These are phyloP conservation scores for Sinocyclocheilus anshuiensis DNA, from an alignment of 2,113 vertebrate species.

Conservation along the genomic window DNA sequence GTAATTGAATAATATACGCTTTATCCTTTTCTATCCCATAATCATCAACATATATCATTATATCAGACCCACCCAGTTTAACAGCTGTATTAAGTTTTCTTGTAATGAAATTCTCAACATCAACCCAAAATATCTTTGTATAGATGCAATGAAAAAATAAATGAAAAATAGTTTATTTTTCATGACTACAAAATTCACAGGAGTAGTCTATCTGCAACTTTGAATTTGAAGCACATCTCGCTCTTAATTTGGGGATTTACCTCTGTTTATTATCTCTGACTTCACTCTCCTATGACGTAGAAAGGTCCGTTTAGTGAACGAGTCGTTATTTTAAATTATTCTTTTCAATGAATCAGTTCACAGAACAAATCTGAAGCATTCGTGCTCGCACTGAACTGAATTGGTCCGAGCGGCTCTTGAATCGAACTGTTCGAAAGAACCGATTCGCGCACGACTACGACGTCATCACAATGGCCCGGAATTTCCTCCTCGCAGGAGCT, in stretches of 20 bases:
- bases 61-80: too few species aligned
- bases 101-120: too few species aligned
- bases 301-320: background rate
- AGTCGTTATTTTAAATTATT: background rate
- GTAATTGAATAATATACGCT: too few species aligned
- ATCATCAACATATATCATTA: too few species aligned
- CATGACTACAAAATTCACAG: too few species aligned
- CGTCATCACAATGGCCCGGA: slow-evolving; percentile 55
- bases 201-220: background rate
- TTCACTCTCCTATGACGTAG: background rate
- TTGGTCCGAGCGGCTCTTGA: background rate
- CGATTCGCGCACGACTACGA: background rate
- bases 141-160: too few species aligned
- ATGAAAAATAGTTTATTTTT: too few species aligned
- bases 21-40: too few species aligned
- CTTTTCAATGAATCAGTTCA: background rate
- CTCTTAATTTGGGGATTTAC: background rate
- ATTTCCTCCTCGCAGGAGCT: slow-evolving; percentile 74
- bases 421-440: slow-evolving; percentile 8
- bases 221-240: background rate
- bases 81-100: too few species aligned
- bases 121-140: too few species aligned
- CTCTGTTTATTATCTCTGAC: background rate
- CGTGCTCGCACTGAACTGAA: background rate
- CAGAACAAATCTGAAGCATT: background rate